A percentile compares a stretch with the other conserved stretches of the same genome.
Evolutionary conservation across 2,797 vertebrate genomes (phyloP).

Genomic region (Amblyopsis hoosieri): DNA sequence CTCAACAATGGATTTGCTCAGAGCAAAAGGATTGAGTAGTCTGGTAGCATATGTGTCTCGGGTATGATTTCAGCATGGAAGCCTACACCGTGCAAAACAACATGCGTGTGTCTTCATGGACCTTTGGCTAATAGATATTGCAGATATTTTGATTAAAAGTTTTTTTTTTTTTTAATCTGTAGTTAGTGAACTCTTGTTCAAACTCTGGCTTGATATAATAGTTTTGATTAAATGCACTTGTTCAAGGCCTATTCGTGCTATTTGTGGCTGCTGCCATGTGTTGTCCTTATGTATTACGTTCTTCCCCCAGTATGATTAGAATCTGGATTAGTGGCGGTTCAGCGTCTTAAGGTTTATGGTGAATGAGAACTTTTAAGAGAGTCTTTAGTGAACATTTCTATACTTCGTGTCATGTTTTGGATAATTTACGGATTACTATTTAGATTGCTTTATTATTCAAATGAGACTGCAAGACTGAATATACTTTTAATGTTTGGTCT

Average conservation of each 20-base stretch:
- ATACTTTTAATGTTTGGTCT: too few relatives aligned
- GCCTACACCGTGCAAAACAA: not conserved
- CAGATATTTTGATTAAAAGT: too few relatives aligned
- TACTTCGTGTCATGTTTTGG: conserved; percentile 20
- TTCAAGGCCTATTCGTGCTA: conserved; percentile 5
- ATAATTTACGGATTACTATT: conserved; percentile 24
- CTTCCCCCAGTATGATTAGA: conserved; percentile 20
- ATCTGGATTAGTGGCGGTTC: conserved; percentile 36
- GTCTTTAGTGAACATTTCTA: conserved; percentile 16
- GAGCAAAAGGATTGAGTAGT: conserved; percentile 4
- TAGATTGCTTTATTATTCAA: not conserved
- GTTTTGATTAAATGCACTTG: not conserved
- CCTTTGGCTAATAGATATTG: too few relatives aligned
- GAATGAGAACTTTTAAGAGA: conserved; percentile 22
- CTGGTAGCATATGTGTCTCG: conserved; percentile 11
- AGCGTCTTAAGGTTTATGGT: conserved; percentile 29
- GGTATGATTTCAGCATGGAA: conserved; percentile 23
- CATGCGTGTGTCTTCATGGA: not conserved
- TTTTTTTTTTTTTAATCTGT: too few relatives aligned
- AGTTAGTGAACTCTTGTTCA: too few relatives aligned
- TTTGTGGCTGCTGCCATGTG: conserved; percentile 35
- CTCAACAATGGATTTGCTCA: conserved; percentile 16
- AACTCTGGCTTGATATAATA: too few relatives aligned
- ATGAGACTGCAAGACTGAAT: too few relatives aligned
- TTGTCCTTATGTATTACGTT: conserved; percentile 31